A percentile compares a stretch with the other conserved stretches of the same genome.
These are phyloP conservation scores for Griposia aprilina DNA, from an alignment of 2,888 invertebrate species.

Conservation along the genomic window DNA sequence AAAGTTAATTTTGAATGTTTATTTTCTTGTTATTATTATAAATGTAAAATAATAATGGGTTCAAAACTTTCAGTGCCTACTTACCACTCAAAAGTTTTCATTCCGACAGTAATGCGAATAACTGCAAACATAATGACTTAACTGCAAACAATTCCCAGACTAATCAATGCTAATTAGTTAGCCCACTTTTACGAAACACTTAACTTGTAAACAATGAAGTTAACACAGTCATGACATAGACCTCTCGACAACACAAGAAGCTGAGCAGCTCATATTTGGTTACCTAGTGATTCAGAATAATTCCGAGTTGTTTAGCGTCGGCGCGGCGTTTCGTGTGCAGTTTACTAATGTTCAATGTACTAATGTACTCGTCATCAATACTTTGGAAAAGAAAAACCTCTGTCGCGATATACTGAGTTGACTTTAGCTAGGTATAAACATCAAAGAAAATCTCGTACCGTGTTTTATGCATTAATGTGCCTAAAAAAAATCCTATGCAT, in stretches of 20 bases:
- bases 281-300: neutral
- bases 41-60: neutral
- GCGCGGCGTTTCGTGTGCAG: no score
- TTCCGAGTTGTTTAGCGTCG: neutral
- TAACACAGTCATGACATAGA: slow-evolving; percentile 29
- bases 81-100: neutral
- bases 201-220: slow-evolving; percentile 42
- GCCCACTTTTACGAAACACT: slow-evolving; percentile 43
- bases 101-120: slow-evolving; percentile 8
- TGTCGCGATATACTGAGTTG: neutral
- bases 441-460: neutral
- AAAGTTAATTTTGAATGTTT: neutral
- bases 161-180: slow-evolving; percentile 49
- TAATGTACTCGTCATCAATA: neutral
- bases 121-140: slow-evolving; percentile 21
- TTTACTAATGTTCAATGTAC: neutral
- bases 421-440: neutral
- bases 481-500: no score
- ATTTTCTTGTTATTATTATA: neutral
- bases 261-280: neutral
- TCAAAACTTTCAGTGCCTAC: neutral
- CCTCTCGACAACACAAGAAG: slow-evolving; percentile 1
- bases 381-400: no score
- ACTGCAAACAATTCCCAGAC: slow-evolving; percentile 12
- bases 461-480: neutral